These are phyloP conservation scores for Drosophila ezoana DNA, from an alignment of 2,888 invertebrate genomes.

Conservation along the genomic window DNA sequence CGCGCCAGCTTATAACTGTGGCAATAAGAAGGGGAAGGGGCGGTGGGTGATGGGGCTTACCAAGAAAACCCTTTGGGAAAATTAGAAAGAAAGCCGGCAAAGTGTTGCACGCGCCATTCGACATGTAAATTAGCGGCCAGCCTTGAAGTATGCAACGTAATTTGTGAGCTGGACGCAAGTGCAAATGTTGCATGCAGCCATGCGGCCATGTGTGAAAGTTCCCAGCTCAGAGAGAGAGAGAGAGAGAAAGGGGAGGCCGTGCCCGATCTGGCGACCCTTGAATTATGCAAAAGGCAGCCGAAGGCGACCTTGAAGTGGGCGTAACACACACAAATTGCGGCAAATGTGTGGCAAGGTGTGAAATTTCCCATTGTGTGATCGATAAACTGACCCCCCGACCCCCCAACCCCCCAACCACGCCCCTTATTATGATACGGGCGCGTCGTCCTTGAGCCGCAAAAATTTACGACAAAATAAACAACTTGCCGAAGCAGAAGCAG, in stretches of 20 bases:
- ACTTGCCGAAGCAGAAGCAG: constrained; percentile 53
- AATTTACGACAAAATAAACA: constrained; percentile 78
- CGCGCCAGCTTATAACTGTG: constrained; percentile 46
- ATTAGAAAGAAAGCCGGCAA: constrained; percentile 3
- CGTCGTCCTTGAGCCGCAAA: constrained; percentile 61
- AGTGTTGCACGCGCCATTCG: constrained; percentile 55
- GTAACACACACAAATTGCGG: constrained; percentile 22
- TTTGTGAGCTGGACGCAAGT: constrained; percentile 55
- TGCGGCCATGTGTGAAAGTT: constrained; percentile 57
- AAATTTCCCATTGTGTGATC: constrained; percentile 78
- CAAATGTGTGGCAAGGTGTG: constrained; percentile 56
- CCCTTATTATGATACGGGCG: constrained; percentile 45
- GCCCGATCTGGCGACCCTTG: constrained; percentile 35
- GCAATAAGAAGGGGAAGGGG: constrained; percentile 4
- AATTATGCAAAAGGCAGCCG: constrained; percentile 66
- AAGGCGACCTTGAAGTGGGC: constrained; percentile 53
- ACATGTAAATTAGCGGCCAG: constrained; percentile 72
- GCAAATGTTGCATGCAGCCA: constrained; percentile 59
- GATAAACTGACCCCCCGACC: constrained; percentile 47
- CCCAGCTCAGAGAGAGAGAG: constrained; percentile 39
- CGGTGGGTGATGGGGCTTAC: neutral
- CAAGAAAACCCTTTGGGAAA: neutral
- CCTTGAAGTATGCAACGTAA: constrained; percentile 76
- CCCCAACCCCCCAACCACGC: neutral
- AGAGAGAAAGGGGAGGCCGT: neutral